A percentile compares a stretch with the other conserved stretches of the same genome.
Conservation (phyloP, 1,140 invertebrate genomes). For the Solen grandis region DNA sequence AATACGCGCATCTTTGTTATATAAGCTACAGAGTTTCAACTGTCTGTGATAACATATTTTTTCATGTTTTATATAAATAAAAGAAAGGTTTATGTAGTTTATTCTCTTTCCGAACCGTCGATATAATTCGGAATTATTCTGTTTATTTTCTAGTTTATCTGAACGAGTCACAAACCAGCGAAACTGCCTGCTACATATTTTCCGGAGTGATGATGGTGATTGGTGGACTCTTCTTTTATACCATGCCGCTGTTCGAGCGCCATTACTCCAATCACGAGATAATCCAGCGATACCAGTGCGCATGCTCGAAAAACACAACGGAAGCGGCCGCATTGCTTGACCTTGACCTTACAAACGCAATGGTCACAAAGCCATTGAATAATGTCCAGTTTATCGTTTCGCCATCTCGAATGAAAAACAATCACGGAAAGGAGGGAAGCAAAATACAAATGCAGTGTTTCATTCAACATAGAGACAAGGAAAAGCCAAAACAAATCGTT, state of each 20-base stretch:
- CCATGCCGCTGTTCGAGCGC: slow-evolving; percentile 75
- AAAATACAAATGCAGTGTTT: slow-evolving; percentile 76
- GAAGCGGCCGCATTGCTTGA: slow-evolving; percentile 76
- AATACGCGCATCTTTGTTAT: no score
- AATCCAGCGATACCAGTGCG: slow-evolving; percentile 71
- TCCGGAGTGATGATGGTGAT: slow-evolving; percentile 71
- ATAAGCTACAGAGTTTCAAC: no score
- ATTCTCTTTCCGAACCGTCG: no score
- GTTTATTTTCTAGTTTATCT: slow-evolving; percentile 76
- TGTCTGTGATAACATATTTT: no score
- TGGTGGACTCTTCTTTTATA: slow-evolving; percentile 74
- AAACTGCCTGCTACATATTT: slow-evolving; percentile 72
- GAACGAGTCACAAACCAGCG: slow-evolving; percentile 64
- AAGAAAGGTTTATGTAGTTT: no score
- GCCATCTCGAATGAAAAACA: slow-evolving; percentile 68
- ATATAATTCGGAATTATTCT: no score
- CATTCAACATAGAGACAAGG: slow-evolving; percentile 73
- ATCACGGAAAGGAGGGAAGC: slow-evolving; percentile 64
- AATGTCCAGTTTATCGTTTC: slow-evolving; percentile 72
- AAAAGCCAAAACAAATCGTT: slow-evolving; percentile 73
- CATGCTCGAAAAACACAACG: slow-evolving; percentile 68
- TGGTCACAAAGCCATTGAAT: slow-evolving; percentile 71
- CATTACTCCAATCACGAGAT: slow-evolving; percentile 74
- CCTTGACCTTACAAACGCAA: slow-evolving; percentile 73
- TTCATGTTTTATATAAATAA: no score